Conservation (phyloP, 1,140 invertebrate genomes). For the Bacillus rossius region DNA sequence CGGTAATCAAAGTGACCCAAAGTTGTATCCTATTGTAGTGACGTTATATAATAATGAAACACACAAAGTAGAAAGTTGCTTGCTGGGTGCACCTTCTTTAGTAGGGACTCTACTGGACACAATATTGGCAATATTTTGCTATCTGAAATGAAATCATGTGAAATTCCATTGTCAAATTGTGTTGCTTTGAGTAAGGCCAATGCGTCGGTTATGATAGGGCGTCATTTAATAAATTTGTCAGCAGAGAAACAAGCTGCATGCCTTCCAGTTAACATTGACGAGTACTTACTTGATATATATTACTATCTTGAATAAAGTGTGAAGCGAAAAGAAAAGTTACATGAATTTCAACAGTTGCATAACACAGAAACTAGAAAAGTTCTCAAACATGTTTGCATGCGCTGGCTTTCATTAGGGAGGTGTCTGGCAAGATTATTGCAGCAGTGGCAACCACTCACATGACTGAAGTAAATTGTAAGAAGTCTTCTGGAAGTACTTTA, state of each 20-base stretch:
- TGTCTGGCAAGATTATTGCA: neutral
- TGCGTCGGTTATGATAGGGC: conserved; percentile 1
- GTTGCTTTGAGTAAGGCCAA: neutral
- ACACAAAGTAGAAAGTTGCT: neutral
- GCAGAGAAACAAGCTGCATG: neutral
- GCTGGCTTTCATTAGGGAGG: neutral
- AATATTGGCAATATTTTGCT: too few relatives aligned
- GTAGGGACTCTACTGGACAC: neutral
- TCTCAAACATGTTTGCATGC: neutral
- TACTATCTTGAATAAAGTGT: conserved; percentile 3
- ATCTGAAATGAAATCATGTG: neutral
- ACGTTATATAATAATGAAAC: neutral
- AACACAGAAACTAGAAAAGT: neutral
- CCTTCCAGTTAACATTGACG: conserved; percentile 1
- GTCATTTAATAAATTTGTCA: neutral
- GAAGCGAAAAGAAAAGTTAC: neutral
- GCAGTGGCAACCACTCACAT: neutral
- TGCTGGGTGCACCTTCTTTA: neutral
- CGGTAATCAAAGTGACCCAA: neutral
- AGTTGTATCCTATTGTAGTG: conserved; percentile 1
- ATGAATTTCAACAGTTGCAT: neutral
- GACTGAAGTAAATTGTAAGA: neutral
- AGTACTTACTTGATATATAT: neutral
- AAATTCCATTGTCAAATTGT: neutral
- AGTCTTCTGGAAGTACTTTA: too few relatives aligned